Conservation (phyloP, 2,888 invertebrate species). For the Toxonevra muliebris region DNA sequence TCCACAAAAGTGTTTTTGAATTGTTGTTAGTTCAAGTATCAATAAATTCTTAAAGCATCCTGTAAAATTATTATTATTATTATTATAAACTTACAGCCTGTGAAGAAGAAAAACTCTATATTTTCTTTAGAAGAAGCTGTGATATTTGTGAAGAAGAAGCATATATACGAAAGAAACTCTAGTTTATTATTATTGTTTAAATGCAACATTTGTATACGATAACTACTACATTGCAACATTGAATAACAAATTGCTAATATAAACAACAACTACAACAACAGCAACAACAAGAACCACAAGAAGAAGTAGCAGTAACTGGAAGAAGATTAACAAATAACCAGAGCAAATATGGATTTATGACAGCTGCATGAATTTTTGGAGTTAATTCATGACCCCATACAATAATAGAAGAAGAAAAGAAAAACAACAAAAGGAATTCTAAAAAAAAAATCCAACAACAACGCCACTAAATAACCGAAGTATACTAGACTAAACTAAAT, state of each 20-base stretch:
- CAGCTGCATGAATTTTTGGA: slow-evolving; percentile 37
- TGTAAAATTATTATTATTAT: too few relatives aligned
- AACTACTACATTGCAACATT: neutral
- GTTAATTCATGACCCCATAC: slow-evolving; percentile 17
- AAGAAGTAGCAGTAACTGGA: slow-evolving; percentile 21
- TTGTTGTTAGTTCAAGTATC: too few relatives aligned
- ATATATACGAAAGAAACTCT: slow-evolving; percentile 21
- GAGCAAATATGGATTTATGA: slow-evolving; percentile 41
- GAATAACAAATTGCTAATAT: neutral
- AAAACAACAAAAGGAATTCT: slow-evolving; percentile 25
- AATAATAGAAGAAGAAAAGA: neutral
- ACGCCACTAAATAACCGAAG: neutral
- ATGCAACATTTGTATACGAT: slow-evolving; percentile 31
- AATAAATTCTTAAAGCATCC: too few relatives aligned
- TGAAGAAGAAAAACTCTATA: neutral
- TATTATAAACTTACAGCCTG: too few relatives aligned
- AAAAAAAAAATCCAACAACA: slow-evolving; percentile 8
- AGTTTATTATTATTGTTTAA: neutral
- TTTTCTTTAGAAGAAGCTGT: slow-evolving; percentile 31
- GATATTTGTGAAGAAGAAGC: slow-evolving; percentile 32
- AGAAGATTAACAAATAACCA: slow-evolving; percentile 20
- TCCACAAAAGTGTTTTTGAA: too few relatives aligned
- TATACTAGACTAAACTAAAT: slow-evolving; percentile 24
- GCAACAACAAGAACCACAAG: slow-evolving; percentile 18
- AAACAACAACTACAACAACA: slow-evolving; percentile 8